Conservation (phyloP, 2,888 invertebrate species). For the Eucera pruinosa region DNA sequence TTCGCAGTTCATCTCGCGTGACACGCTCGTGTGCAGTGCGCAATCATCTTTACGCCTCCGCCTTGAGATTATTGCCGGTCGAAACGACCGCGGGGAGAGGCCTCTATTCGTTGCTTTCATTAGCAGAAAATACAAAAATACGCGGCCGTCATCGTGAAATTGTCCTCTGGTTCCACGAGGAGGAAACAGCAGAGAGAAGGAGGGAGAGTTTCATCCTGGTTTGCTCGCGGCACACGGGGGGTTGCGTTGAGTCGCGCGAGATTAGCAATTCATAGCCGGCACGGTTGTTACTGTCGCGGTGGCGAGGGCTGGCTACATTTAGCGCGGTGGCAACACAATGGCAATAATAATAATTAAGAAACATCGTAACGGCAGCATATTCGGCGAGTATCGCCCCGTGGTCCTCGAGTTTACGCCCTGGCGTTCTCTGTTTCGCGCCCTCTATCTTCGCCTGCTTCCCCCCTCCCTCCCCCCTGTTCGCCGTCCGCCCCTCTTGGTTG, state of each 20-base stretch:
- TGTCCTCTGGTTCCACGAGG: conserved; percentile 20
- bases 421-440: conserved; percentile 33
- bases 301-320: conserved; percentile 76
- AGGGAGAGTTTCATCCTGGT: conserved; percentile 20
- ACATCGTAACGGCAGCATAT: conserved; percentile 82
- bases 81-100: conserved; percentile 47
- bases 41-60: conserved; percentile 64
- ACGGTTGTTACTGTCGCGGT: conserved; percentile 80
- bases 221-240: conserved; percentile 52
- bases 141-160: conserved; percentile 48
- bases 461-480: conserved; percentile 33
- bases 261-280: conserved; percentile 83
- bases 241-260: conserved; percentile 73
- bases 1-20: conserved; percentile 16
- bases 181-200: not conserved
- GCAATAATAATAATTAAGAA: conserved; percentile 84
- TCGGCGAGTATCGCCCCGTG: conserved; percentile 65
- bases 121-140: conserved; percentile 70
- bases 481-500: not conserved
- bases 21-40: not conserved
- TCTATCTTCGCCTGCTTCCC: conserved; percentile 27
- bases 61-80: conserved; percentile 56
- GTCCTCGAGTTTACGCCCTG: conserved; percentile 61
- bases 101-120: conserved; percentile 61
- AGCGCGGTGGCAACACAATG: conserved; percentile 78